phyloP scores from a whole-genome alignment of 92 coral and sea anemone genomes.

The Galaxea fascicularis region DNA sequence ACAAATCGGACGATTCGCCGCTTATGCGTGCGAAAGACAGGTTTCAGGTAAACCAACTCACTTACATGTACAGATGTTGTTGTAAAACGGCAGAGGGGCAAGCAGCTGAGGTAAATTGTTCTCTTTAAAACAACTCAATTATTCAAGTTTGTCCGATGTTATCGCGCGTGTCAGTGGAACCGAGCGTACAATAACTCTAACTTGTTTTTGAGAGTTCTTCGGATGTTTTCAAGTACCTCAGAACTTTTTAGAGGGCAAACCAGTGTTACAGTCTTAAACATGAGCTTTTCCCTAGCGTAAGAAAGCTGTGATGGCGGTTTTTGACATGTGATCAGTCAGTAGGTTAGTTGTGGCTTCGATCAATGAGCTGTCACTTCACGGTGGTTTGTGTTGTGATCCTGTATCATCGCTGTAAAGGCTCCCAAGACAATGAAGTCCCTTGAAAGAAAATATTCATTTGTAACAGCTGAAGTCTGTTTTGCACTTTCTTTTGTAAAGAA shows the following conservation, averaged over 20 bases:
- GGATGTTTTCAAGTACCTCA: slow-evolving; percentile 4
- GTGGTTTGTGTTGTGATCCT: neutral
- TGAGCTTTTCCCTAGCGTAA: neutral
- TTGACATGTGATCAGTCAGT: neutral
- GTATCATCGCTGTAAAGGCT: neutral
- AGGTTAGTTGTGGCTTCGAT: neutral
- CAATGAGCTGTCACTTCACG: neutral
- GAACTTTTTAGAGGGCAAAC: too few relatives aligned
- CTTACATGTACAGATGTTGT: neutral
- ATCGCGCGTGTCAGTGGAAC: neutral
- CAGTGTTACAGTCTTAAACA: neutral
- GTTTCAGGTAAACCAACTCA: neutral
- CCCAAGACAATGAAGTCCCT: neutral
- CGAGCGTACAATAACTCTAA: neutral
- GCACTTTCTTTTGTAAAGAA: neutral
- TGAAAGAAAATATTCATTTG: slow-evolving; percentile 8
- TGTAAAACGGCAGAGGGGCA: neutral
- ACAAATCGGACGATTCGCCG: slow-evolving; percentile 2
- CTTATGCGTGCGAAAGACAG: slow-evolving; percentile 11
- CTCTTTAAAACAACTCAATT: neutral
- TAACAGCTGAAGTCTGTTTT: neutral
- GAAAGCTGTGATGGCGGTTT: neutral
- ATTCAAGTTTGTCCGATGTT: neutral
- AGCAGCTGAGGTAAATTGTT: slow-evolving; percentile 26
- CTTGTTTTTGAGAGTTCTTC: slow-evolving; percentile 1